Evolutionary conservation across 2,113 vertebrate genomes (phyloP), one percentile per base, ranked within the genome.

Genomic region (Neoarius graeffei): DNA sequence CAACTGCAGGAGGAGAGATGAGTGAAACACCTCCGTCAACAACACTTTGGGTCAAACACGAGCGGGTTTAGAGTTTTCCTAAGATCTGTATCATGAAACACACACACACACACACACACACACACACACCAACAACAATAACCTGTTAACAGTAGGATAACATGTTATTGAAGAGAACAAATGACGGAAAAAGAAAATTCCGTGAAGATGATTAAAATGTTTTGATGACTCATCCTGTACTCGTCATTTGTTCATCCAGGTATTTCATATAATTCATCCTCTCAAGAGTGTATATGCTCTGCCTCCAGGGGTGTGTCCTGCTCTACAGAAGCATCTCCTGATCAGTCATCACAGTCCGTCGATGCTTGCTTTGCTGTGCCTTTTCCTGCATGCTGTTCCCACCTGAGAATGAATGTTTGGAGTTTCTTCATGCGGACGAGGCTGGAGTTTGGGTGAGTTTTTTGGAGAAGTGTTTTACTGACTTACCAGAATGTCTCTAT

Each of bases 1-100:
- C 69, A 48, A 3, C 69, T 73, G 69, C 69, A 42, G 69, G 35
- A 73, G 81, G 19, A 59, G 57, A 82, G 27, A 82, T 5, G 30
- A 42, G 80, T 35, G 73, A 82, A 59, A 62, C 25, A 42, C n/a
- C 80, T 62, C 57, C 80, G 56, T 82, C 56, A 82, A 57, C n/a
- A n/a, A 60, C 73, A 50, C 73, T 50, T 76, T 48, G 3, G 73
- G 42, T 48, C 48, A 52, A 52, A 13, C 42, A 50, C 20, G 10
- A 76, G 73, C 23, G 20, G 73, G 42, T 25, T 52, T 76, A 50
- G 48, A 76, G 73, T 11, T 79, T n/a, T 79, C 23, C 20, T 48
- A 54, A 54, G 76, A 79, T 54, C 76, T 79, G 25, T 79, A 79
- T 79, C 76, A 27, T 54, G 2, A 54, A 54, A 79, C 23, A n/a